Evolutionary conservation across 2,797 vertebrate genomes (phyloP), one percentile per base, ranked within the genome.

Genomic region (Lepidocolaptes lacrymiger): DNA sequence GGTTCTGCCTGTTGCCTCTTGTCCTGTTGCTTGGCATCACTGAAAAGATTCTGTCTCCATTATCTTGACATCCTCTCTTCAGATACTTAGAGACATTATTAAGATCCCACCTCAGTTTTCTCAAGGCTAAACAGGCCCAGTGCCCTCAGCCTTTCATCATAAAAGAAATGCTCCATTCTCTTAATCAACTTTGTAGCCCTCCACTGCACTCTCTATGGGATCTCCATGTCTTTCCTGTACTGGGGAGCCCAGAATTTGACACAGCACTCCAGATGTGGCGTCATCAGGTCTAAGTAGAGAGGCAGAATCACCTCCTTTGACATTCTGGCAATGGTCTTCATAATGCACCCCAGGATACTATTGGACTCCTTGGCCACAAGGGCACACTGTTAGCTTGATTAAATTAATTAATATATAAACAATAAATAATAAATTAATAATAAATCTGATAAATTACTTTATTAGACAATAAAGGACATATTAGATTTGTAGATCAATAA

Each of bases 261-360:
- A 30, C 28, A 58, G 28, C 20, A 1, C 21, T 51, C 51, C 37
- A 51, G 37, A 4, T 39, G 10, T 44, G 36, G 5, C 20, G n/a
- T 44, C 7, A 34, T 6, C 3, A 22, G 22, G 28, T 37, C 9
- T 3, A 12, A 34, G 20, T 0, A 7, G 4, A 58, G 14, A 7
- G 17, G 18, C 10, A 58, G 58, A 14, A 27, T 52, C 37, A 58
- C 12, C 3, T 44, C n/a, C 7, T 24, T 14, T 0, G 0, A 3
- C 3, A 20, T 44, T 3, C 44, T 58, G 44, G 8, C 20, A 39
- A 0, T 23, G n/a, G 6, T 46, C 10, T 6, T 58, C 58, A 28
- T 51, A 19, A 14, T 12, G 10, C 8, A 26, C 3, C 12, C 6
- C 28, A 23, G 18, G 21, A 30, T 3, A 39, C 21, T 1, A 0